Evolutionary conservation across 2,888 invertebrate genomes (phyloP).

Genomic region (Chirona hameri): DNA sequence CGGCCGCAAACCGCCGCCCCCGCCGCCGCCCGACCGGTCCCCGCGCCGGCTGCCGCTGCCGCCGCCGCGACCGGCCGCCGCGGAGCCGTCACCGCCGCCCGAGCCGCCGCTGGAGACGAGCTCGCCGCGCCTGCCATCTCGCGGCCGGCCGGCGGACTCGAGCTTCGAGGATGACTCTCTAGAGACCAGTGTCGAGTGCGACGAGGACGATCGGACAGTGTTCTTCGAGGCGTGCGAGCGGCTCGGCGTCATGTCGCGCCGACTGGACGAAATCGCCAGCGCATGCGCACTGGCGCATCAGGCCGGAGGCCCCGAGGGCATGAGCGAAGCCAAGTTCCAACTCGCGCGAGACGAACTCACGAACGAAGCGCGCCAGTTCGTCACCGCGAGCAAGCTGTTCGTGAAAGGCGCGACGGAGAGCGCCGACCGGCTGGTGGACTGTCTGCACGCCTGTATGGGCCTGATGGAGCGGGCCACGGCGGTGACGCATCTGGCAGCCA

Average conservation of each 20-base stretch:
- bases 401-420: conserved; percentile 76
- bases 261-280: conserved; percentile 51
- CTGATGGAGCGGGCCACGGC: conserved; percentile 65
- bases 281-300: conserved; percentile 68
- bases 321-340: conserved; percentile 65
- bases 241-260: conserved; percentile 35
- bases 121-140: conserved; percentile 38
- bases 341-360: conserved; percentile 68
- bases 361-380: conserved; percentile 72
- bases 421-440: conserved; percentile 60
- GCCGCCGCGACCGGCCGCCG: conserved; percentile 31
- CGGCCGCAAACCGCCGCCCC: conserved; percentile 29
- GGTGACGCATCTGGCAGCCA: conserved; percentile 65
- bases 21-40: conserved; percentile 25
- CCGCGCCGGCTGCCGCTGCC: conserved; percentile 30
- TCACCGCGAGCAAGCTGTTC: conserved; percentile 74
- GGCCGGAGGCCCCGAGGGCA: conserved; percentile 68
- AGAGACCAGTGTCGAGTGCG: conserved; percentile 36
- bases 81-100: conserved; percentile 1
- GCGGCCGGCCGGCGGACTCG: conserved; percentile 28
- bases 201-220: conserved; percentile 39
- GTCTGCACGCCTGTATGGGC: conserved; percentile 70
- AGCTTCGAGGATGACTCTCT: conserved; percentile 42
- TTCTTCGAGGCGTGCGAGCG: conserved; percentile 38
- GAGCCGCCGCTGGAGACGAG: conserved; percentile 40